Base-by-base conservation (phyloP, 2,113 vertebrate genomes). In the human region DNA sequence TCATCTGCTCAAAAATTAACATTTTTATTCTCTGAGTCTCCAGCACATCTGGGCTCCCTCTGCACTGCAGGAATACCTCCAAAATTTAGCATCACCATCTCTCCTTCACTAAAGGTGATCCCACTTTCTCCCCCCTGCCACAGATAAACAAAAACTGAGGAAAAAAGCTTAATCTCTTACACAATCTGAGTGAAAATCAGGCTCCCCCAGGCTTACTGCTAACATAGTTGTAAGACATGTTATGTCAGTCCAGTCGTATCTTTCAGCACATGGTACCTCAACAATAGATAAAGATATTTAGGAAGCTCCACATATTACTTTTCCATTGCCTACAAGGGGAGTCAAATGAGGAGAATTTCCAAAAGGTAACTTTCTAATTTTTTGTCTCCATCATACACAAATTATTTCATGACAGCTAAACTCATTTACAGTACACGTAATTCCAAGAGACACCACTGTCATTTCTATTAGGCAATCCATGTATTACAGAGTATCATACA, bases 1-100 rank as follows among this genome's bases (percentile, higher is more conserved):
- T 86, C 97, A 96, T 91, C 96, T 97, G 96, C 89, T 96, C 68
- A 70, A 75, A 97, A 95, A 12, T 57, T 70, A 78, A 86, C 81
- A 93, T 78, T 95, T 97, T 95, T 91, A 94, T 81, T 84, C 64
- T 91, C 87, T 30, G 55, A 96, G 73, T 83, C 90, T 87, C 70
- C 6, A 22, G 59, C 79, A 90, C 92, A 75, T 79, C 57, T 90
- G 22, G 32, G 64, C 70, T 94, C 76, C 48, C 61, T 97, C 68
- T 35, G 35, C 68, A 45, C 86, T 76, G 79, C 48, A 70, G 79
- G 68, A 79, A 94, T 89, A 57, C 45, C 61, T 96, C 89, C 55
- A 87, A 96, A 96, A 92, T 84, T 93, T 72, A 88, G 64, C 83
- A 80, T 13, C 30, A 52, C 66, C 76, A 94, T 90, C 84, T 52